Conservation (phyloP, 2,888 invertebrate species). For the Rotaria macrura region DNA sequence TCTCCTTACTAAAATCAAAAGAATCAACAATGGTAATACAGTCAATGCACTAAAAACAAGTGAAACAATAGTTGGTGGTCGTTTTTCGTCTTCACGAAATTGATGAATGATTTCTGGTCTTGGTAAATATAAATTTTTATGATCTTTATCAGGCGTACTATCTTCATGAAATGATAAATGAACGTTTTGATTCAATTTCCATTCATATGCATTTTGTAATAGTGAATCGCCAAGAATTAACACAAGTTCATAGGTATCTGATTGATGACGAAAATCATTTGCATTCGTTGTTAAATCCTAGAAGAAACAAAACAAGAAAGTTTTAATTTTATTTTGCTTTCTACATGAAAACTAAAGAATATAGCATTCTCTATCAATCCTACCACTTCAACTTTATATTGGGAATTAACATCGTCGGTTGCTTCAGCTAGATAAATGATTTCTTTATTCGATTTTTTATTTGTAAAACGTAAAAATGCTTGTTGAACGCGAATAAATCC, state of each 20-base stretch:
- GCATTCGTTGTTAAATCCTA: conserved; percentile 67
- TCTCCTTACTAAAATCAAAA: conserved; percentile 61
- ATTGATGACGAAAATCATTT: conserved; percentile 64
- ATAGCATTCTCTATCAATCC: neutral
- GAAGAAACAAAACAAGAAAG: neutral
- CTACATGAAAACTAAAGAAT: conserved; percentile 49
- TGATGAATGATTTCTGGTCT: conserved; percentile 64
- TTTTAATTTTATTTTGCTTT: conserved; percentile 41
- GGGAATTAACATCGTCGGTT: conserved; percentile 53
- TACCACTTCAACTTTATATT: conserved; percentile 34
- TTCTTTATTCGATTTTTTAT: conserved; percentile 62
- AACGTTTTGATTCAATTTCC: conserved; percentile 59
- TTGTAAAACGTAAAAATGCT: conserved; percentile 49
- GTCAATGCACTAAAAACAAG: conserved; percentile 75
- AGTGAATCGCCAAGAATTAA: conserved; percentile 81
- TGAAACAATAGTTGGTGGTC: conserved; percentile 75
- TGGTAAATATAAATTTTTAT: conserved; percentile 47
- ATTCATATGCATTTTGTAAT: conserved; percentile 74
- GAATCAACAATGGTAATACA: conserved; percentile 65
- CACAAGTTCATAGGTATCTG: conserved; percentile 69
- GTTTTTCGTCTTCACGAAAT: conserved; percentile 80
- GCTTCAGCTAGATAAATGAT: conserved; percentile 85
- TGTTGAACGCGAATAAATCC: conserved; percentile 59
- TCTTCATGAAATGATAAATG: conserved; percentile 56
- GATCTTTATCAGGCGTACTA: conserved; percentile 31